These are phyloP conservation scores for Globodera rostochiensis DNA, from an alignment of 1,140 invertebrate species.

Conservation along the genomic window DNA sequence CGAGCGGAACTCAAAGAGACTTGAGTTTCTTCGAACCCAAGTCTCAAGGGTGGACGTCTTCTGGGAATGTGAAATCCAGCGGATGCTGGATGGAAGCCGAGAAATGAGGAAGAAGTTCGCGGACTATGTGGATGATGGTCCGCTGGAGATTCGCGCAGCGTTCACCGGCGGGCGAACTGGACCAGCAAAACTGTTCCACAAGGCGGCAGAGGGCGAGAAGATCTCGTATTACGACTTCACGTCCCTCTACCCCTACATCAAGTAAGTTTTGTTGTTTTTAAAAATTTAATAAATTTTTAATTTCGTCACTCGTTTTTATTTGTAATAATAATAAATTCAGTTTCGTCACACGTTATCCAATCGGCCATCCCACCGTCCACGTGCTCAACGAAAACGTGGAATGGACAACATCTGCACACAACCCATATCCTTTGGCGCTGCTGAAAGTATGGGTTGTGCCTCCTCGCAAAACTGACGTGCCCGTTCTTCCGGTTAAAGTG, in stretches of 20 bases:
- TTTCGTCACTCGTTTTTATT: no score
- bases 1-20: not conserved
- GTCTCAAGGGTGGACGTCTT: not conserved
- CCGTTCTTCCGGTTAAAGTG: conserved; percentile 16
- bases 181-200: not conserved
- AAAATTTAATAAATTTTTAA: no score
- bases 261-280: no score
- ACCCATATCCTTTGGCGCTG: not conserved
- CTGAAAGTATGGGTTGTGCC: conserved; percentile 1
- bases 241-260: not conserved
- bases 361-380: no score
- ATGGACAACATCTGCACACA: not conserved
- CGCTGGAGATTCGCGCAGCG: not conserved
- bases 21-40: not conserved
- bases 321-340: no score
- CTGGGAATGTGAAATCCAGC: conserved; percentile 21
- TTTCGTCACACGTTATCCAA: no score
- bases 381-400: no score
- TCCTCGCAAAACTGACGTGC: not conserved
- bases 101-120: conserved; percentile 8
- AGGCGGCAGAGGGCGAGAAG: not conserved
- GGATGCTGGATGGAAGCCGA: not conserved
- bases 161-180: not conserved
- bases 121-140: conserved; percentile 2
- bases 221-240: not conserved